Conservation (phyloP, 1,140 invertebrate genomes). For the Pseudomyrmex cubaensis region DNA sequence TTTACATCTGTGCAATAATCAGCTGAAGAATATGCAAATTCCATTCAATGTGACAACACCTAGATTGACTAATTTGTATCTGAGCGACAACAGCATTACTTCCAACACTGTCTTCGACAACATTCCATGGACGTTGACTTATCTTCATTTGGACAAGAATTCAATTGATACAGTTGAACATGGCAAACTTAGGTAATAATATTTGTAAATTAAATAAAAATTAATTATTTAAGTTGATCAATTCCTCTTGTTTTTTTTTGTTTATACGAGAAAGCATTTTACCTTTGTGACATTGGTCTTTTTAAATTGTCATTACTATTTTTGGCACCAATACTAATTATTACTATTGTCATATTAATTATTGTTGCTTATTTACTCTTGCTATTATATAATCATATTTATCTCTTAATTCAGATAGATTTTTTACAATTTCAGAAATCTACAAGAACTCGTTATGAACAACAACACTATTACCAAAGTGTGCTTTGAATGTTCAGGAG, state of each 20-base stretch:
- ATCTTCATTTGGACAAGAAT: constrained; percentile 78
- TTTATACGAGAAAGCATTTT: neutral
- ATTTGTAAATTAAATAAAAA: neutral
- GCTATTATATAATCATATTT: neutral
- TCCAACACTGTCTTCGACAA: constrained; percentile 64
- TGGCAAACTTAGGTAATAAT: constrained; percentile 26
- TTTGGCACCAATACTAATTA: neutral
- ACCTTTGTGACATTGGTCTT: neutral
- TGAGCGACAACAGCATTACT: constrained; percentile 77
- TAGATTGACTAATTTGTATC: constrained; percentile 71
- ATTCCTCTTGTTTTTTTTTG: neutral
- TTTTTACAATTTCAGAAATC: constrained; percentile 1
- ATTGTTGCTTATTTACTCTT: neutral
- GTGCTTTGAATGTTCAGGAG: constrained; percentile 68
- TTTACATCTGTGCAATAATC: constrained; percentile 75
- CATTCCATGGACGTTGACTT: constrained; percentile 71
- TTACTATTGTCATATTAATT: neutral
- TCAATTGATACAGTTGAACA: constrained; percentile 63
- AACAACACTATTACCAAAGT: constrained; percentile 52
- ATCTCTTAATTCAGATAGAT: neutral
- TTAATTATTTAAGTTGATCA: neutral
- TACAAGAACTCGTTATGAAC: constrained; percentile 4
- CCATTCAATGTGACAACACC: constrained; percentile 65
- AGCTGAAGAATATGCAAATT: constrained; percentile 50
- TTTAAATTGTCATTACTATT: neutral